phyloP scores from a whole-genome alignment of 1,140 invertebrate species.

The Drosophila rufa region DNA sequence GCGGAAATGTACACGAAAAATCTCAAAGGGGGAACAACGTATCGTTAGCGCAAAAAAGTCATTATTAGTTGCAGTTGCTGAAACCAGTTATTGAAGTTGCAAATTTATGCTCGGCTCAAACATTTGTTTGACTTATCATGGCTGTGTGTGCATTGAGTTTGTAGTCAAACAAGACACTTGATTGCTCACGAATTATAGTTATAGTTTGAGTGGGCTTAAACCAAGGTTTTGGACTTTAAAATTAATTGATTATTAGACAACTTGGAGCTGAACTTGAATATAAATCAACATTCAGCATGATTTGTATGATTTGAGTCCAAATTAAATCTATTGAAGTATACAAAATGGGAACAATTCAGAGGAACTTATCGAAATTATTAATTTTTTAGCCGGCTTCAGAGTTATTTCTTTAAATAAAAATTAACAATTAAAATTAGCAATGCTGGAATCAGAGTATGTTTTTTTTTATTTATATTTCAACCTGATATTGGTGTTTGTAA shows the following conservation, averaged over 20 bases:
- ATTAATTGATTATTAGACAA: conserved; percentile 29
- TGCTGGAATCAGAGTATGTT: too few relatives aligned
- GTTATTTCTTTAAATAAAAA: too few relatives aligned
- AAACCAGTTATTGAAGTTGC: conserved; percentile 34
- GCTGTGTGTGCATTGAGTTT: conserved; percentile 29
- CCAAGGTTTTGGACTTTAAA: conserved; percentile 37
- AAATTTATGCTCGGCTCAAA: conserved; percentile 31
- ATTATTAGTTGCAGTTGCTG: conserved; percentile 11
- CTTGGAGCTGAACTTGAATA: conserved; percentile 1
- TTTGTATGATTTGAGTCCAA: conserved; percentile 11
- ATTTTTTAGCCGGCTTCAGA: too few relatives aligned
- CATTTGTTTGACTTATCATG: conserved; percentile 30
- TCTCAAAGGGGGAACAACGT: too few relatives aligned
- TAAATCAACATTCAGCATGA: conserved; percentile 9
- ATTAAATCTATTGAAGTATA: not conserved
- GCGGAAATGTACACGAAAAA: conserved; percentile 34
- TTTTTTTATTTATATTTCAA: too few relatives aligned
- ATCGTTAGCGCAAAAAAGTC: conserved; percentile 23
- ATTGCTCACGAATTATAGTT: conserved; percentile 45
- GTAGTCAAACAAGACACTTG: conserved; percentile 40
- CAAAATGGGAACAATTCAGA: not conserved
- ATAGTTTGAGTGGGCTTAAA: conserved; percentile 29
- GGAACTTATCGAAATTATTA: not conserved
- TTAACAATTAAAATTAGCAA: too few relatives aligned
- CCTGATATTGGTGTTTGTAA: too few relatives aligned